phyloP scores from a whole-genome alignment of 2,113 vertebrate genomes.

The Oreotragus oreotragus region DNA sequence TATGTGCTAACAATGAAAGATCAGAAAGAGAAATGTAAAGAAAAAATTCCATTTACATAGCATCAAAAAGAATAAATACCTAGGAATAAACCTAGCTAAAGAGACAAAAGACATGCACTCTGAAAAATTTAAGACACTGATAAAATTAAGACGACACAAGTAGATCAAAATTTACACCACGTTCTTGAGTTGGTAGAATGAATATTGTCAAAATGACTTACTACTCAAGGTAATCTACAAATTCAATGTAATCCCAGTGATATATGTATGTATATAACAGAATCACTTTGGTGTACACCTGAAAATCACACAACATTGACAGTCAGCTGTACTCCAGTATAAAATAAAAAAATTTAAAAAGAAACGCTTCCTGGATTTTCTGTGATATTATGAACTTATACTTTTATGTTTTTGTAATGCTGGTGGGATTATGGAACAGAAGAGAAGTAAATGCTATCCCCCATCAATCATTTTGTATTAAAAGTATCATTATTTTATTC shows the following conservation, averaged over 20 bases:
- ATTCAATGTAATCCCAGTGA: neutral
- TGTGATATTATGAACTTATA: neutral
- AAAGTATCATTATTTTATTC: neutral
- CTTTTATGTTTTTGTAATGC: neutral
- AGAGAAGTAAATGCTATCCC: neutral
- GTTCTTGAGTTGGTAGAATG: neutral
- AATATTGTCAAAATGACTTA: neutral
- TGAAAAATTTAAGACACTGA: neutral
- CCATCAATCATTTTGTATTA: neutral
- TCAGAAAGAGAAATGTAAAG: neutral
- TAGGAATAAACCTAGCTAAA: neutral
- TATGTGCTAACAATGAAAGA: neutral
- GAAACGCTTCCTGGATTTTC: neutral
- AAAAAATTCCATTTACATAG: neutral
- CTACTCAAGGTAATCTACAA: neutral
- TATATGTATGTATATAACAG: neutral
- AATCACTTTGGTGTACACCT: neutral
- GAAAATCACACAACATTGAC: neutral
- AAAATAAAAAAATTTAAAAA: neutral
- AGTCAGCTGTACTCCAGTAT: neutral
- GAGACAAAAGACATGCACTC: neutral
- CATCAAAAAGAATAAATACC: neutral
- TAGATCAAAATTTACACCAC: neutral
- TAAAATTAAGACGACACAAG: neutral
- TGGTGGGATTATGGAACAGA: neutral